Evolutionary conservation across 2,113 vertebrate genomes (phyloP), one percentile per base, ranked within the genome.

Genomic region (Neotragus moschatus): DNA sequence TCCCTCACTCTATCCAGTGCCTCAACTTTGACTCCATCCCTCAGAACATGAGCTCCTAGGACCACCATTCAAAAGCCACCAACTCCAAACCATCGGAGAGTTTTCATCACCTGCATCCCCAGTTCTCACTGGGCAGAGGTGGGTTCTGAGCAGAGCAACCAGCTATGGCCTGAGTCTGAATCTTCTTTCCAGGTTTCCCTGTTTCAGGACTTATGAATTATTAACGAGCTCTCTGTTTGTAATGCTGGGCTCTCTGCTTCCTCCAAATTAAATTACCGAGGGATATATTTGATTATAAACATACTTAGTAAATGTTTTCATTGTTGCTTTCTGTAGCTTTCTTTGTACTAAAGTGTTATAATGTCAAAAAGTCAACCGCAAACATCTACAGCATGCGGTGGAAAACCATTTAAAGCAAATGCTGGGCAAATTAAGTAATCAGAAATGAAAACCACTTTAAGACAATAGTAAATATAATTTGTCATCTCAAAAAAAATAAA

Each of bases 211-310:
- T 96, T 58, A 98, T 97, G 97, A 97, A 98, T 98, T 97, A 98
- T 98, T 98, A 98, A 98, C 95, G 4, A 88, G 97, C 89, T 86
- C 96, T 98, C 79, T 98, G 94, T 97, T 98, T 96, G 85, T 94
- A 97, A 88, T 96, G 89, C 95, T 63, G 88, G 96, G 82, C 89
- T 98, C 98, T 97, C 84, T 6, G 77, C 96, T 97, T 98, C 90
- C 91, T 98, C 97, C 98, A 98, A 97, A 98, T 98, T 98, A 97
- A 98, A 43, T 99, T 98, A 98, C 94, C 25, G 89, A 98, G 96
- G 95, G 90, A 96, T 98, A 90, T 95, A 98, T 99, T 98, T 98
- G 97, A 98, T 98, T 98, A 98, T 96, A 98, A 99, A 98, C 95
- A 97, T 98, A 98, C 96, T 98, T 97, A 98, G 97, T 98, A 92